These are phyloP conservation scores for Apocheima hispidaria DNA, from an alignment of 2,888 invertebrate species.

Conservation along the genomic window DNA sequence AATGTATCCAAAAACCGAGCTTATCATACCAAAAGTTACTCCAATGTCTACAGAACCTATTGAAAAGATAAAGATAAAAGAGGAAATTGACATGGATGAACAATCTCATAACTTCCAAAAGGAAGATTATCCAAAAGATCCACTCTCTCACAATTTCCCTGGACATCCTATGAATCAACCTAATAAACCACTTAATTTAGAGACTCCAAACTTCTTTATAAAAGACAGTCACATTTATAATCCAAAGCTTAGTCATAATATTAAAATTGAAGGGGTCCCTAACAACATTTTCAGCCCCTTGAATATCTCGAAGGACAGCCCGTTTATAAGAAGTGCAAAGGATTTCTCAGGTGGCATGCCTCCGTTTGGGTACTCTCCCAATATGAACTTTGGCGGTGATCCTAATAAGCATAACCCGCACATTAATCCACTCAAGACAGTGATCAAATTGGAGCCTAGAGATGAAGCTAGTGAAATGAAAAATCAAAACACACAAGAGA, in stretches of 20 bases:
- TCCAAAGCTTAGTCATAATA: conserved; percentile 74
- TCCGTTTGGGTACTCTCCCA: conserved; percentile 73
- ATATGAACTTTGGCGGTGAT: conserved; percentile 75
- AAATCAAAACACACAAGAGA: conserved; percentile 79
- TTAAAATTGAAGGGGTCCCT: conserved; percentile 78
- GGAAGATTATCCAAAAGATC: conserved; percentile 80
- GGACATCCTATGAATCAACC: conserved; percentile 71
- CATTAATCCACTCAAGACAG: conserved; percentile 80
- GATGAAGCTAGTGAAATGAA: conserved; percentile 80
- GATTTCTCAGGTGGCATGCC: conserved; percentile 75
- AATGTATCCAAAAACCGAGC: conserved; percentile 86
- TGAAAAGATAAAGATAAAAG: conserved; percentile 83
- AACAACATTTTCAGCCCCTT: conserved; percentile 78
- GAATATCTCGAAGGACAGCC: conserved; percentile 76
- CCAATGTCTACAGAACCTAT: conserved; percentile 82
- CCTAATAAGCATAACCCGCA: conserved; percentile 76
- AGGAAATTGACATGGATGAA: conserved; percentile 81
- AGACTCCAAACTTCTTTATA: conserved; percentile 80
- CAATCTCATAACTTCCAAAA: conserved; percentile 74
- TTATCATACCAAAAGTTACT: conserved; percentile 87
- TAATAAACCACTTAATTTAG: conserved; percentile 77
- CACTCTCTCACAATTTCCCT: conserved; percentile 76
- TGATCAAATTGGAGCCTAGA: conserved; percentile 82
- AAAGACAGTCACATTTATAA: conserved; percentile 81
- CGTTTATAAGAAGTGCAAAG: conserved; percentile 78